These are phyloP conservation scores for Mus spretus DNA, from an alignment of 2,797 vertebrate genomes.

Conservation along the genomic window DNA sequence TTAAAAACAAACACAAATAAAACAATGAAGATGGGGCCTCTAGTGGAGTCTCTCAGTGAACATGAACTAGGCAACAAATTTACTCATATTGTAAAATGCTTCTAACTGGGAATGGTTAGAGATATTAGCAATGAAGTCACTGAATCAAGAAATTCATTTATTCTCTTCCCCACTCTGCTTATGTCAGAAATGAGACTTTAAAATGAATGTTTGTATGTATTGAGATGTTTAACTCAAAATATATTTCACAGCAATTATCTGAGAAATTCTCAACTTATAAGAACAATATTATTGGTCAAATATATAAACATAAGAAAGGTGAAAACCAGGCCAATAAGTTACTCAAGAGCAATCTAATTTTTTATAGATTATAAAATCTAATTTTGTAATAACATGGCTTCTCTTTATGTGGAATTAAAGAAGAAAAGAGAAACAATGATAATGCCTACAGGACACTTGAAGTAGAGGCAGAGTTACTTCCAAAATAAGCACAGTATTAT, in stretches of 20 bases:
- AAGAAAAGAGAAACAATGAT: not conserved
- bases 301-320: not conserved
- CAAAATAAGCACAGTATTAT: not conserved
- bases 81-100: conserved; percentile 55
- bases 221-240: not conserved
- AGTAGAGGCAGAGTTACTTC: not conserved
- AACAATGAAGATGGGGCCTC: conserved; percentile 40
- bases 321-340: not conserved
- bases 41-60: conserved; percentile 37
- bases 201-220: not conserved
- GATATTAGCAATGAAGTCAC: not conserved
- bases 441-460: not conserved
- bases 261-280: not conserved
- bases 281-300: not conserved
- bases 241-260: not conserved
- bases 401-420: not conserved
- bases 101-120: conserved; percentile 60
- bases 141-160: not conserved
- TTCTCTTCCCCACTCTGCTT: not conserved
- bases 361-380: not conserved
- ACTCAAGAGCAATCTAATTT: not conserved
- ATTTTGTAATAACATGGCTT: not conserved
- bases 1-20: conserved; percentile 4
- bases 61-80: conserved; percentile 30
- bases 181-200: conserved; percentile 4